Evolutionary conservation across 2,113 vertebrate species (phyloP), one percentile per base, ranked within the genome.

Genomic region (Cyanoramphus novaezelandiae): DNA sequence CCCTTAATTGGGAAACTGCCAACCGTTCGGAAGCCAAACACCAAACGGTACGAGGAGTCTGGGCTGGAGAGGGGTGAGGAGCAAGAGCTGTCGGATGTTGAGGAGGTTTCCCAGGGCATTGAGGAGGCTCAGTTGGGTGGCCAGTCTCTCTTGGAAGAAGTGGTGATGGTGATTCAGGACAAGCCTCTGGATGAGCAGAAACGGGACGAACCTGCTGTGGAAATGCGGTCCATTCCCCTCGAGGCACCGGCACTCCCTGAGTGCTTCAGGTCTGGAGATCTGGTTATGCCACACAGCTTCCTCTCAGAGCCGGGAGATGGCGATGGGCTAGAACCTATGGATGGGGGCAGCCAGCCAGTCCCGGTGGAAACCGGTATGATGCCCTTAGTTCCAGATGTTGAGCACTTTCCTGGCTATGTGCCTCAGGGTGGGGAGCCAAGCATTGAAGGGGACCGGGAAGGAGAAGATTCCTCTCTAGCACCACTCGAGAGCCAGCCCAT

Each of bases 401-500:
- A 98, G 52, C 98, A 97, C 64, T 99, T 99, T 86, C 94, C 99
- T 6, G 95, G 96, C 67, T 99, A 99, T 0, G 97, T 98, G 10
- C 98, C 99, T 35, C 98, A 98, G 85, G 97, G 88, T 12, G 97
- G 97, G 47, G 98, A 98, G 43, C 97, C 97, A 0, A 97, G 97
- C 72, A 91, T 97, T 5, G 98, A 99, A 53, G 99, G 99, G 1
- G 98, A 98, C 62, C 97, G 97, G 46, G 99, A 99, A 50, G 98
- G 98, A 55, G 99, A 99, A n/a, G 99, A 99, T 25, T 98, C 98
- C 18, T 98, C 99, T 7, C 96, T 99, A 70, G 99, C 99, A 5
- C 99, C 99, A 0, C 95, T 99, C 11, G 99, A 99, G 97, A 99
- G 99, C 97, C 99, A 99, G 87, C 99, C 99, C 18, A 99, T 99